Evolutionary conservation across 2,797 vertebrate species (phyloP).

Genomic region (Babyrousa celebensis): DNA sequence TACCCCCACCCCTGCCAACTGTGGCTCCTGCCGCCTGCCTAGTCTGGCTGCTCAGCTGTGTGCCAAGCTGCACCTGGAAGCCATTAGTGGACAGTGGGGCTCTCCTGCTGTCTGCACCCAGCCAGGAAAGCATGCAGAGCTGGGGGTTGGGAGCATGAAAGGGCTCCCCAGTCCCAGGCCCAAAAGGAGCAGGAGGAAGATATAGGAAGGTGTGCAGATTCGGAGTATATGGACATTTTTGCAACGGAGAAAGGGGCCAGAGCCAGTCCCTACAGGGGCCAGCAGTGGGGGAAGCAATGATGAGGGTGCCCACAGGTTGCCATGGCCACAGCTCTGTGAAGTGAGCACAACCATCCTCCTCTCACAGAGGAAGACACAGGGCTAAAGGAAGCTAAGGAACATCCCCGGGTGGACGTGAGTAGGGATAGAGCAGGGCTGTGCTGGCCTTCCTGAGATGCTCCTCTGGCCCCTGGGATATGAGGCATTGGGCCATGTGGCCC

Average conservation of each 20-base stretch:
- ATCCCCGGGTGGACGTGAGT: rapidly evolving
- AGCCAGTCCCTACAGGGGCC: neutral
- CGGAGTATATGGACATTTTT: neutral
- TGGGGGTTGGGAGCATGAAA: conserved; percentile 72
- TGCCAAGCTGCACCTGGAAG: conserved; percentile 88
- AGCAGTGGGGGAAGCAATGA: neutral
- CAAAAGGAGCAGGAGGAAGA: neutral
- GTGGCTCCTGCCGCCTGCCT: rapidly evolving
- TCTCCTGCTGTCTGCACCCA: conserved; percentile 71
- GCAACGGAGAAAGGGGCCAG: neutral
- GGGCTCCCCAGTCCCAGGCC: neutral
- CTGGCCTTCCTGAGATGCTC: neutral
- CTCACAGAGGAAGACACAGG: neutral
- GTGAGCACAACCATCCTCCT: neutral
- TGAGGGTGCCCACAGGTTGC: neutral
- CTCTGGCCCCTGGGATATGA: neutral
- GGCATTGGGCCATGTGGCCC: neutral
- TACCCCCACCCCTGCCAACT: neutral
- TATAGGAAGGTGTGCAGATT: neutral
- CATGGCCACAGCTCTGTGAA: neutral
- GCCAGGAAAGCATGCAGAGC: conserved; percentile 86
- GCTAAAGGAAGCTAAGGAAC: neutral
- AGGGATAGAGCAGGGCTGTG: neutral
- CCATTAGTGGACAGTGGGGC: conserved; percentile 87
- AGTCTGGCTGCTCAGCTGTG: conserved; percentile 65